phyloP scores from a whole-genome alignment of 2,797 vertebrate genomes.

The Pipistrellus pipistrellus region DNA sequence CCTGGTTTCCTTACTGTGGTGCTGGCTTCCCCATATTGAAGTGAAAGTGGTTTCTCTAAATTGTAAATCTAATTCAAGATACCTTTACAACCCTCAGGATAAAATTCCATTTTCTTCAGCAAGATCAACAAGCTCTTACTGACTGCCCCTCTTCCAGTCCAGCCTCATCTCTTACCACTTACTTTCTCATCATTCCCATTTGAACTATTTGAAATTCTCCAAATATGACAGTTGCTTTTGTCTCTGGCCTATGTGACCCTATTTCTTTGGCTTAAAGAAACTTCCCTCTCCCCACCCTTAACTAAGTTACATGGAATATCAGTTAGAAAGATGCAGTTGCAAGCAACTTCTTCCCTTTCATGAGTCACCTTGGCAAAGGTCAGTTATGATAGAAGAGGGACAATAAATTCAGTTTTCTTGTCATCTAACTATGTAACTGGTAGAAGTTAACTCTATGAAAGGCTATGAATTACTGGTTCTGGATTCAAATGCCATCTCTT shows the following conservation, averaged over 20 bases:
- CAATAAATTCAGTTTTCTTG: background rate
- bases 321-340: constrained; percentile 32
- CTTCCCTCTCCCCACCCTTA: background rate
- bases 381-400: background rate
- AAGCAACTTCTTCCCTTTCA: background rate
- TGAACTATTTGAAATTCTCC: constrained; percentile 18
- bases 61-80: background rate
- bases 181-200: background rate
- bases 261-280: background rate
- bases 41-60: background rate
- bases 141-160: background rate
- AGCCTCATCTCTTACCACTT: background rate
- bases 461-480: background rate
- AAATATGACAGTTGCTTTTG: background rate
- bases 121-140: background rate
- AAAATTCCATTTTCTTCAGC: constrained; percentile 12
- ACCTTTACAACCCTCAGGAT: background rate
- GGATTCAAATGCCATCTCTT: background rate
- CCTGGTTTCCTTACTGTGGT: background rate
- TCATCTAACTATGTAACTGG: background rate
- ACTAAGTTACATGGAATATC: background rate
- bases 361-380: background rate
- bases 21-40: background rate
- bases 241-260: background rate
- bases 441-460: background rate